phyloP scores from a whole-genome alignment of 1,140 invertebrate genomes.

The Eulimnadia texana region DNA sequence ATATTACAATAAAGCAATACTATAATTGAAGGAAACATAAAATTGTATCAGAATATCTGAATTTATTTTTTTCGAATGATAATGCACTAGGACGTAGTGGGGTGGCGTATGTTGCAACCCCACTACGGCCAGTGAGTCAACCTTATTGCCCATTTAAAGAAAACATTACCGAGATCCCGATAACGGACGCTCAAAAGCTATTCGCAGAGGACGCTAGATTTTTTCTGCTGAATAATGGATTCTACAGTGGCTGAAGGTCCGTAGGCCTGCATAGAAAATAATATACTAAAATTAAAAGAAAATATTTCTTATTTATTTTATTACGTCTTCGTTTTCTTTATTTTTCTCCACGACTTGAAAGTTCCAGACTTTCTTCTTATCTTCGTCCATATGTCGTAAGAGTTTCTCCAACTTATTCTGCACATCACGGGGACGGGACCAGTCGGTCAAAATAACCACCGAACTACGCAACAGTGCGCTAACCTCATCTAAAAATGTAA shows the following conservation, averaged over 20 bases:
- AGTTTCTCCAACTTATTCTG: background rate
- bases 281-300: background rate
- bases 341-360: background rate
- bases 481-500: background rate
- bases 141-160: no score
- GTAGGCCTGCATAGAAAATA: background rate
- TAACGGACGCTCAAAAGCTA: no score
- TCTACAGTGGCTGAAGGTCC: background rate
- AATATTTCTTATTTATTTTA: no score
- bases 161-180: no score
- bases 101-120: no score
- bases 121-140: no score
- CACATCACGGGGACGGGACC: background rate
- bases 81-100: no score
- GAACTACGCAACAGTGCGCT: background rate
- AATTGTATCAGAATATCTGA: no score
- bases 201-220: no score
- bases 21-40: no score
- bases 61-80: no score
- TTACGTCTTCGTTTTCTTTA: background rate
- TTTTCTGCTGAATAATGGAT: background rate
- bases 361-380: slow-evolving; percentile 5
- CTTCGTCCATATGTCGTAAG: background rate
- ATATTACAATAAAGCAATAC: no score
- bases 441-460: background rate